Evolutionary conservation across 2,113 vertebrate genomes (phyloP).

Genomic region (Aldabrachelys gigantea): DNA sequence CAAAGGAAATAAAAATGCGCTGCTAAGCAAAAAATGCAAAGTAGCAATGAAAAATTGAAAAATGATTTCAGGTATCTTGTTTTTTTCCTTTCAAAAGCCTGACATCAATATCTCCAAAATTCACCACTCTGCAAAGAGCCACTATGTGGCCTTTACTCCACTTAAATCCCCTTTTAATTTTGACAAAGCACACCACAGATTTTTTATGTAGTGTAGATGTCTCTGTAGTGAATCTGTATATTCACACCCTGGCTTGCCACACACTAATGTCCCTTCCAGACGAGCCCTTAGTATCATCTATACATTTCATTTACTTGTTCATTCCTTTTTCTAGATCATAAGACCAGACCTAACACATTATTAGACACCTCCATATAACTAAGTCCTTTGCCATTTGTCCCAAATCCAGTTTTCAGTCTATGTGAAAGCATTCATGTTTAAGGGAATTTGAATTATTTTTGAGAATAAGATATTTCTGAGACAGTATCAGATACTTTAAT

Average conservation of each 20-base stretch:
- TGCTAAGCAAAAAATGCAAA: neutral
- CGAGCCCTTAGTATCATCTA: neutral
- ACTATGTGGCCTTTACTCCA: neutral
- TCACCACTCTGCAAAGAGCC: neutral
- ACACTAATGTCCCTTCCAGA: neutral
- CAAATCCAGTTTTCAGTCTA: neutral
- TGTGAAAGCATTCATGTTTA: neutral
- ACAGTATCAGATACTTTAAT: neutral
- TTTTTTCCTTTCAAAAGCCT: neutral
- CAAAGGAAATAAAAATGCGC: neutral
- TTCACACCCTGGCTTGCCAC: neutral
- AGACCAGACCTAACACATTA: neutral
- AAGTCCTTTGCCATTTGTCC: neutral
- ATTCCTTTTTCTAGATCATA: fast-evolving
- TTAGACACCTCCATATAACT: neutral
- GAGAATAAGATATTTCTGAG: neutral
- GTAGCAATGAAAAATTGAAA: fast-evolving
- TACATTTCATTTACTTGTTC: neutral
- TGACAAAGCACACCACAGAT: neutral
- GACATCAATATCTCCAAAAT: neutral
- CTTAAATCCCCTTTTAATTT: neutral
- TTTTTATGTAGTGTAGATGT: neutral
- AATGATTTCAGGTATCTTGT: neutral
- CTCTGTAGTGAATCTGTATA: neutral
- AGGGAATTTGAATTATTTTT: neutral